These are phyloP conservation scores for Epinephelus cyanopodus DNA, from an alignment of 2,113 vertebrate species.

Conservation along the genomic window DNA sequence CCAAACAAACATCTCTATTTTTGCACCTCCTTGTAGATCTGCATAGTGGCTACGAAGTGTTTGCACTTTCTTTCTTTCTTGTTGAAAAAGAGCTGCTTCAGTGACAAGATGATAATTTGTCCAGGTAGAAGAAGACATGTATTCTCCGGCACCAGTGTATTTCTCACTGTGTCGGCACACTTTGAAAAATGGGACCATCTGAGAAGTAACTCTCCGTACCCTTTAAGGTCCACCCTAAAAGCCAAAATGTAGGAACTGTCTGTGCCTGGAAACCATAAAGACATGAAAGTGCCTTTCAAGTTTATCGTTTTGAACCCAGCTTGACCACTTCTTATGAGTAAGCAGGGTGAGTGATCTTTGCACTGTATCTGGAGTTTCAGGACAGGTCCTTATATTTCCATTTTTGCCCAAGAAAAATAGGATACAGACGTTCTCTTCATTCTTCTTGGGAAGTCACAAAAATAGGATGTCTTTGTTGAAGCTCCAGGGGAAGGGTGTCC, in stretches of 20 bases:
- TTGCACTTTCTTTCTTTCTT: not conserved
- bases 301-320: slow-evolving; percentile 48
- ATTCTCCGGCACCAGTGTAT: slow-evolving; percentile 1
- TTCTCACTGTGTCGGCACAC: slow-evolving; percentile 14
- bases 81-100: not conserved
- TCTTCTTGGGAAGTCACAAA: not conserved
- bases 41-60: not conserved
- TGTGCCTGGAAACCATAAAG: slow-evolving; percentile 52
- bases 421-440: slow-evolving; percentile 23
- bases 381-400: slow-evolving; percentile 19
- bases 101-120: not conserved
- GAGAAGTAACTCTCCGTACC: slow-evolving; percentile 25
- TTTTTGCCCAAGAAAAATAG: slow-evolving; percentile 22
- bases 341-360: slow-evolving; percentile 29
- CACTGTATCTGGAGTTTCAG: not conserved
- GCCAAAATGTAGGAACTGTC: slow-evolving; percentile 25
- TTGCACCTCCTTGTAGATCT: not conserved
- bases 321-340: slow-evolving; percentile 30
- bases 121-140: not conserved
- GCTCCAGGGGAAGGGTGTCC: not conserved
- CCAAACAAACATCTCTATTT: not conserved
- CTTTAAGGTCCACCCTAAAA: slow-evolving; percentile 16
- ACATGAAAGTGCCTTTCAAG: slow-evolving; percentile 68
- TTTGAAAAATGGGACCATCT: slow-evolving; percentile 28
- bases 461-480: slow-evolving; percentile 16